A percentile compares a stretch with the other conserved stretches of the same genome.
phyloP scores from a whole-genome alignment of 2,113 vertebrate genomes.

The Lichenostomus cassidix region DNA sequence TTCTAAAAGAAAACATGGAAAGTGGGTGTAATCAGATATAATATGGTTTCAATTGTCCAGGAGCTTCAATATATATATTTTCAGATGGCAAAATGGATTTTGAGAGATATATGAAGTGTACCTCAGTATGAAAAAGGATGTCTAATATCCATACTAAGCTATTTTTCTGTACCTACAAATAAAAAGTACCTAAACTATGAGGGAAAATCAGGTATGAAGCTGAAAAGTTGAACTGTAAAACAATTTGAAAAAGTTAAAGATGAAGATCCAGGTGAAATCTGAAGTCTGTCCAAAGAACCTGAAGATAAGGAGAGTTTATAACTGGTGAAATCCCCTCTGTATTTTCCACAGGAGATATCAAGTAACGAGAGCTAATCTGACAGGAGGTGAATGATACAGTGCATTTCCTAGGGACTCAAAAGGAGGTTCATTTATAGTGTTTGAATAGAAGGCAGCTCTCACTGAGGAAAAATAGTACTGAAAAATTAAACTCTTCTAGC shows the following conservation, averaged over 20 bases:
- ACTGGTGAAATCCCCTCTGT: constrained; percentile 19
- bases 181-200: background rate
- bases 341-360: background rate
- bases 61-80: background rate
- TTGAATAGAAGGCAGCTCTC: background rate
- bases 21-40: background rate
- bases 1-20: background rate
- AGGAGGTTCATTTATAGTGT: constrained; percentile 14
- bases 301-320: constrained; percentile 41
- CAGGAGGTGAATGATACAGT: constrained; percentile 20
- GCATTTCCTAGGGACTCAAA: constrained; percentile 9
- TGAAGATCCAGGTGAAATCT: constrained; percentile 34
- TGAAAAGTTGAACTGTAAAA: background rate
- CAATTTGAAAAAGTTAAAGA: background rate
- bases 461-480: background rate
- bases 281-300: constrained; percentile 8
- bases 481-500: constrained; percentile 15
- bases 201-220: background rate
- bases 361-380: background rate
- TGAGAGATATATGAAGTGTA: background rate
- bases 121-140: background rate
- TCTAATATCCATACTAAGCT: background rate
- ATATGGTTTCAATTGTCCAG: background rate
- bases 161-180: background rate
- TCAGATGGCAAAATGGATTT: background rate